Base-by-base conservation (phyloP, 1,140 invertebrate species). In the Thrips palmi region DNA sequence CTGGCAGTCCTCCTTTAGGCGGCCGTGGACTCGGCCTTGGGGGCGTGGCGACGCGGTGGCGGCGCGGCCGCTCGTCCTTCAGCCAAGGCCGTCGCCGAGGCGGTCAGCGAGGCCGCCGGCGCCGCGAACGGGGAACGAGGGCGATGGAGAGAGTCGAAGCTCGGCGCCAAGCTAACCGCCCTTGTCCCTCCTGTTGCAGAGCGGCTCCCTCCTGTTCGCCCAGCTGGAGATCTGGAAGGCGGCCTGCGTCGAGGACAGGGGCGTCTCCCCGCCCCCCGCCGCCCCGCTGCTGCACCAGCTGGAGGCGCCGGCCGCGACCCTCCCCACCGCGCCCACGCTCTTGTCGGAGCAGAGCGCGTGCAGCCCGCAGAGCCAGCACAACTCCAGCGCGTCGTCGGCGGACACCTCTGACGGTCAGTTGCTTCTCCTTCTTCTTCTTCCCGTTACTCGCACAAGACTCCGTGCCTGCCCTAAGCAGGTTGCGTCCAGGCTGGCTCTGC, bases 151-250 rank as follows among this genome's bases (percentile, higher is more conserved):
- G n/a, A n/a, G n/a, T n/a, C n/a, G n/a, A n/a, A n/a, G n/a, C n/a
- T n/a, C n/a, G n/a, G n/a, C n/a, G n/a, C n/a, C n/a, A n/a, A n/a
- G n/a, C n/a, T n/a, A n/a, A n/a, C 30, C 22, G 18, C 41, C 33
- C 27, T 37, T 22, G 39, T 37, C 23, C 33, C 45, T 40, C 30
- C 17, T 46, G 42, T 56, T 58, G 21, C 53, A 83, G 78, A 74
- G 75, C 46, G 87, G 87, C 4, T 77, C 79, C 52, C 81, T 77
- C 45, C 56, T 94, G 28, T 77, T 80, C 55, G 81, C 83, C 23
- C 82, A 91, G 50, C 55, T 94, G 48, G 87, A 92, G 55, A 82
- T 93, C 37, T 92, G 86, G 86, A 87, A 86, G 55, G 78, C 74
- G 37, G 78, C 83, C 47, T 64, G 65, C 49, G 50, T 55, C 15